Base-by-base conservation (phyloP, 2,797 vertebrate species). In the Babyrousa celebensis region DNA sequence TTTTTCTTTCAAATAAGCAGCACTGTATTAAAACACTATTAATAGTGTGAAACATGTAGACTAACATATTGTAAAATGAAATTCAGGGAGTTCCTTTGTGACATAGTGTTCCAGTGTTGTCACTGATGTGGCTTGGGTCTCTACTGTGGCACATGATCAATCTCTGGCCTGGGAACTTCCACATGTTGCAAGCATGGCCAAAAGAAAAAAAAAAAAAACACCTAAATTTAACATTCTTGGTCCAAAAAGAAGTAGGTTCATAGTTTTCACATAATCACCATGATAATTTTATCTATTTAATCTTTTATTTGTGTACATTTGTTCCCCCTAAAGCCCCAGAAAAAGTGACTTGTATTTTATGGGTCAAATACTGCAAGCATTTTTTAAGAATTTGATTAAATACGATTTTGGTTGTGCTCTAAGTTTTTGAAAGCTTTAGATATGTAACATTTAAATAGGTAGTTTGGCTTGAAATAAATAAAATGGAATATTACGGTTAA, bases 391-490 rank as follows among this genome's bases (percentile, higher is more conserved):
- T 68, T 78, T 75, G 23, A 67, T 63, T 75, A 74, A 74, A 68
- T 82, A 91, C 18, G 11, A 68, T 75, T 75, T 95, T 68, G 29
- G 17, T 80, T 79, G 32, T 25, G 7, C 12, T 58, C 89, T 72
- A 63, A 60, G 7, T 68, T 91, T 52, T 36, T 40, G 20, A 48
- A 29, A 36, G 32, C 25, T 80, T 85, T 72, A 56, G 71, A 60
- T 78, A 20, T 27, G 40, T 70, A 85, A 63, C 2, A 43, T 70
- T 85, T 70, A 77, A 84, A 54, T 60, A 77, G 18, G 54, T 21
- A 78, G 23, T 48, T 90, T 52, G 6, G 32, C 36, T 89, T 87
- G 72, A 86, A 95, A 67, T 85, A 70, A 85, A 77, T 29, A 67
- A 80, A n/a, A 14, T 67, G 11, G 3, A 29, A 32, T 74, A 58